phyloP scores from a whole-genome alignment of 2,888 invertebrate genomes.

The Drosophila lutescens region DNA sequence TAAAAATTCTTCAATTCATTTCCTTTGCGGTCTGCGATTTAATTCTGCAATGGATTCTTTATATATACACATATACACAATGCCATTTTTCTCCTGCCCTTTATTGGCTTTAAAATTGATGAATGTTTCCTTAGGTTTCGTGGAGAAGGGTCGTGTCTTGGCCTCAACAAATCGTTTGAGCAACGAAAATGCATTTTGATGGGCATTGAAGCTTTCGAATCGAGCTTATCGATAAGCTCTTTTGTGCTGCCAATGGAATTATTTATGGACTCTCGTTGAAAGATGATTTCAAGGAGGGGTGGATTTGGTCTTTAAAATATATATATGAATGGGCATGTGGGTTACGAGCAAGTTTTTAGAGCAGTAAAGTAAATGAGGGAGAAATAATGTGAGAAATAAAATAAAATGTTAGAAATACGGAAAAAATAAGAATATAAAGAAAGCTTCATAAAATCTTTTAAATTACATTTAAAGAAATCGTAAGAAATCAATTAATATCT shows the following conservation, averaged over 20 bases:
- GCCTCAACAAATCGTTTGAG: conserved; percentile 43
- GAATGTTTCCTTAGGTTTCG: conserved; percentile 47
- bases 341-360: conserved; percentile 1
- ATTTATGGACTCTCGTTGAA: conserved; percentile 57
- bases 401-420: background rate
- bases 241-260: conserved; percentile 41
- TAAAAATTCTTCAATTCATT: conserved; percentile 49
- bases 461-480: background rate
- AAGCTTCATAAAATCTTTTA: background rate
- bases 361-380: conserved; percentile 10
- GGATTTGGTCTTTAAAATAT: conserved; percentile 10
- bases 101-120: conserved; percentile 70
- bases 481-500: background rate
- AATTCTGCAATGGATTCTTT: conserved; percentile 42
- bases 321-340: background rate
- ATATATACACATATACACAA: background rate
- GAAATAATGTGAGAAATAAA: conserved; percentile 4
- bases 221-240: conserved; percentile 58
- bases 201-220: conserved; percentile 59
- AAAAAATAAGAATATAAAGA: no score
- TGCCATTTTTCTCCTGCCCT: conserved; percentile 15
- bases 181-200: conserved; percentile 64
- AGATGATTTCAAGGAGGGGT: conserved; percentile 13
- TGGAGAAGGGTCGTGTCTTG: conserved; percentile 7
- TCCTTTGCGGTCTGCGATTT: conserved; percentile 45